Percentiles rank a stretch among this genome's conserved stretches.
Evolutionary conservation across 2,113 vertebrate genomes (phyloP).

Genomic region (Agapornis roseicollis): DNA sequence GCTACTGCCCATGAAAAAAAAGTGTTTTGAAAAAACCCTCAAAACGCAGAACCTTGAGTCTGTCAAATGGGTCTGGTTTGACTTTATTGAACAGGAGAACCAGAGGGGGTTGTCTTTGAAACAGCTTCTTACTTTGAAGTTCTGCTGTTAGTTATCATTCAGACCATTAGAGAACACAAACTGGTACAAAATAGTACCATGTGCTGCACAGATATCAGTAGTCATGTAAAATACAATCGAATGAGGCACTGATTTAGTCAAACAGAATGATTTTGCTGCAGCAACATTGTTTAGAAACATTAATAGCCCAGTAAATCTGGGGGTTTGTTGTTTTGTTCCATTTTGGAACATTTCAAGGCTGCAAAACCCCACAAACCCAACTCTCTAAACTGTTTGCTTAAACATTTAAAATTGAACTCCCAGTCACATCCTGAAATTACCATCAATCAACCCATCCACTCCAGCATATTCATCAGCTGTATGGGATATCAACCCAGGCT

Average conservation of each 20-base stretch:
- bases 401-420: background rate
- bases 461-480: background rate
- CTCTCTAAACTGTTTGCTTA: background rate
- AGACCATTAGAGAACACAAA: background rate
- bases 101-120: background rate
- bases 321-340: background rate
- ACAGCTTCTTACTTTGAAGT: background rate
- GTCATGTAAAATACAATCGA: background rate
- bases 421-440: background rate
- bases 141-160: background rate
- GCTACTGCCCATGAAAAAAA: background rate
- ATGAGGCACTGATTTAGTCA: background rate
- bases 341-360: background rate
- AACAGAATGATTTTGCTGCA: background rate
- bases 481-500: background rate
- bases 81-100: background rate
- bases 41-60: background rate
- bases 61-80: background rate
- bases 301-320: background rate
- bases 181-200: background rate
- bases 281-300: background rate
- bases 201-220: background rate
- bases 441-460: background rate
- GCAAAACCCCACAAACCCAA: background rate
- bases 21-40: background rate